Base-by-base conservation (phyloP, 1,140 invertebrate genomes). In the Drosophila pectinifera region DNA sequence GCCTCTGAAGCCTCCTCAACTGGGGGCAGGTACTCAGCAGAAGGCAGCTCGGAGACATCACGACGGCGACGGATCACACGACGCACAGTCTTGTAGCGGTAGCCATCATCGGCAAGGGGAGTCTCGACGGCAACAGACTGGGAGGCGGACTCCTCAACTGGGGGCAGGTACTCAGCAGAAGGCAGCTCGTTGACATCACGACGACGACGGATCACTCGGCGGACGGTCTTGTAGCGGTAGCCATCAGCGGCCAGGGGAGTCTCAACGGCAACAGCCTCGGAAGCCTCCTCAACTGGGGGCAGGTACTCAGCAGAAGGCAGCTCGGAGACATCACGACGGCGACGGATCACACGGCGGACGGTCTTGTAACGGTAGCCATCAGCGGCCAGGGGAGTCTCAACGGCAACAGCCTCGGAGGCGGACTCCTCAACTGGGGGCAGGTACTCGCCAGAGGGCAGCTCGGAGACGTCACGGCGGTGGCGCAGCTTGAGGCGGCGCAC, bases 291-390 rank as follows among this genome's bases (percentile, higher is more conserved):
- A 16, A 34, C 61, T 1, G 80, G 80, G 36, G 83, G 83, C 57
- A 86, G 61, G 67, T 90, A 89, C 24, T 89, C 79, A 24, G 42
- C 22, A 1, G 70, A 43, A 0, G 56, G 42, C 0, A 86, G 58
- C 55, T 89, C 83, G 26, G 39, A 43, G 0, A 88, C 83, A 68
- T 84, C 82, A 83, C 84, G 85, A 68, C 85, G 85, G 0, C 64
- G 83, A 63, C 85, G 82, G 63, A 83, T 65, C 63, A 80, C 62
- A 36, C 80, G 72, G 6, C 82, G 82, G 42, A 86, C 82, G 13
- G 83, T 85, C 75, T 88, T 88, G 82, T 88, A 88, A 24, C 80
- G 67, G 74, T 84, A 90, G 0, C 78, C 83, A 75, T 88, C 80
- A 34, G 73, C 78, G 7, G 75, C 84, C 16, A 84, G 53, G 6